Base-by-base conservation (phyloP, 2,113 vertebrate genomes). In the Microcebus murinus region DNA sequence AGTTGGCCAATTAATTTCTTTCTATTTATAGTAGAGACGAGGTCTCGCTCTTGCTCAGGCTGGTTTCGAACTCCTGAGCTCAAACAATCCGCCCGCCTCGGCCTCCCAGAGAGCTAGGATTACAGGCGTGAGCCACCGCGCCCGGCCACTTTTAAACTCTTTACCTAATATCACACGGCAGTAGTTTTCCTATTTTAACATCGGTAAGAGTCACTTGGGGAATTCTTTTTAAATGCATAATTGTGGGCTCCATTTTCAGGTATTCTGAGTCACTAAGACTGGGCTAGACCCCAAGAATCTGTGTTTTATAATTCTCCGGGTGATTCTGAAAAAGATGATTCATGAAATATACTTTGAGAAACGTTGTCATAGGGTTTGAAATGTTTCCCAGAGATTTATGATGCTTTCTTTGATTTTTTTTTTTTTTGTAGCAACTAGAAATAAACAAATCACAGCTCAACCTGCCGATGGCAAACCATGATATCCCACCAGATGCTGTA, bases 401-500 rank as follows among this genome's bases (percentile, higher is more conserved):
- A n/a, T 65, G 3, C 11, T 77, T 82, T 95, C 50, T 94, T 67
- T 61, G 15, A 36, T 87, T 81, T 57, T 31, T n/a, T 80, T 86
- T 45, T 39, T 52, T 48, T 76, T 45, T 92, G 57, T 80, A 99
- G 99, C 50, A 84, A 90, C 59, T 96, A 80, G 98, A 96, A 92
- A 73, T 97, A 42, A 98, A 98, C 68, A 97, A 96, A 27, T 45
- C 94, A 9, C 65, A 97, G 2, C 67, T 96, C 2, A 90, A 77
- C 20, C 11, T 95, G 96, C 87, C 97, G 90, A 79, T 97, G 29
- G 27, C 12, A 39, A 92, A 65, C 50, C 36, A 98, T 6, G 96
- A 96, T 15, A 98, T 99, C 59, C 99, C 99, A 12, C 99, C 98
- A 3, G 99, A 99, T n/a, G 99, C 99, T 39, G 91, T 99, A 34